These are phyloP conservation scores for Heteropelma amictum DNA, from an alignment of 2,888 invertebrate species.

Conservation along the genomic window DNA sequence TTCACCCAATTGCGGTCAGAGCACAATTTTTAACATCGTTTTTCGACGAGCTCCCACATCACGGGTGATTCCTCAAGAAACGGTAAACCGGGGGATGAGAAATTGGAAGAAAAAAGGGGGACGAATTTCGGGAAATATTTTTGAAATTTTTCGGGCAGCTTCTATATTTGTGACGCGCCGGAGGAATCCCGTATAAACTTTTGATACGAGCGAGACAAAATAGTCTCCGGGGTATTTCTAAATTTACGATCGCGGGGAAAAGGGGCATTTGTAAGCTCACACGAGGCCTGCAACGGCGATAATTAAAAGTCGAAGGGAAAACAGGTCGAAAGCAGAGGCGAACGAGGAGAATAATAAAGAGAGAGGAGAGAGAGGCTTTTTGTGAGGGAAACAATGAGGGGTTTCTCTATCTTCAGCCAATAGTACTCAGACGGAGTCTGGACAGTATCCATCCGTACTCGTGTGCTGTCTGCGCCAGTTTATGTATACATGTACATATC, in stretches of 20 bases:
- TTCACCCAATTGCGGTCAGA: not conserved
- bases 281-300: not conserved
- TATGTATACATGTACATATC: slow-evolving; percentile 3
- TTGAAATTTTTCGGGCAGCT: not conserved
- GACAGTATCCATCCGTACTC: slow-evolving; percentile 41
- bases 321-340: slow-evolving; percentile 3
- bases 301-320: not conserved
- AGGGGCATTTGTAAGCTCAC: not conserved
- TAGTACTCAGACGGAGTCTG: slow-evolving; percentile 28
- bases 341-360: slow-evolving; percentile 16
- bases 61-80: too few species aligned
- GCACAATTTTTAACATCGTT: not conserved
- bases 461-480: too few species aligned
- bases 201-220: too few species aligned
- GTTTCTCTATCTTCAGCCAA: slow-evolving; percentile 26
- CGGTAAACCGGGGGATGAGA: not conserved
- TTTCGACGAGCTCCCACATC: too few species aligned
- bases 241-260: not conserved
- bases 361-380: slow-evolving; percentile 39
- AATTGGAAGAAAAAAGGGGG: not conserved
- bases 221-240: too few species aligned
- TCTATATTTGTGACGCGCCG: not conserved
- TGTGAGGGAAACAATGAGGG: slow-evolving; percentile 48
- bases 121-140: not conserved
- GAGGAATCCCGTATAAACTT: too few species aligned